Evolutionary conservation across 1,140 invertebrate genomes (phyloP), one percentile per base, ranked within the genome.

Genomic region (Frieseomelitta varia): DNA sequence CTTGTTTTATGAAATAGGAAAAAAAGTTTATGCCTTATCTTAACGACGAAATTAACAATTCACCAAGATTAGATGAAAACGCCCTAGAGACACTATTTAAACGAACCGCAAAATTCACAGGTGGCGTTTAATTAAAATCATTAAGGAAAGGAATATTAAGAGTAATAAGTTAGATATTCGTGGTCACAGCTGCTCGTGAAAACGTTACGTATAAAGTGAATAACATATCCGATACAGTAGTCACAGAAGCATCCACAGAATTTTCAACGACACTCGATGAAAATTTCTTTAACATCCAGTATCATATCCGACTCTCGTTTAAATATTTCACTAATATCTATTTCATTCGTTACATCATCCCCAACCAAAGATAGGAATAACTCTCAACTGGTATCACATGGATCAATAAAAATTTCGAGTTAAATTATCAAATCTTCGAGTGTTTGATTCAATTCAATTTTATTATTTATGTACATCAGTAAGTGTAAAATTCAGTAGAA

Each of bases 71-170:
- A 53, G 0, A 39, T 39, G 39, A 39, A 27, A 79, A 24, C 51
- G 2, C 27, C 30, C 56, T 39, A 39, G 39, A 39, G 6, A 17
- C 51, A 11, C 19, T 14, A 27, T 24, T 71, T 56, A 47, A 61
- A 53, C 58, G 30, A n/a, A 34, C 69, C 30, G 19, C 30, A 51
- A 30, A 27, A 30, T 58, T n/a, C 34, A 61, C 55, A 53, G 77
- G 73, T 53, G 30, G 51, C 53, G 63, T 79, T 65, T 81, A 76
- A 81, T 81, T 75, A 75, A 81, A 81, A 75, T 67, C 80, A 67
- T 76, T 67, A 75, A n/a, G 67, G 51, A 17, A 51, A 10, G 24
- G 21, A 19, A 56, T 65, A 81, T 55, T 39, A 61, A 10, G 39
- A 39, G 47, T 27, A 8, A 67, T 75, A 55, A 81, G 30, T 75